These are phyloP conservation scores for Cotesia chilonis DNA, from an alignment of 1,140 invertebrate genomes.

Conservation along the genomic window DNA sequence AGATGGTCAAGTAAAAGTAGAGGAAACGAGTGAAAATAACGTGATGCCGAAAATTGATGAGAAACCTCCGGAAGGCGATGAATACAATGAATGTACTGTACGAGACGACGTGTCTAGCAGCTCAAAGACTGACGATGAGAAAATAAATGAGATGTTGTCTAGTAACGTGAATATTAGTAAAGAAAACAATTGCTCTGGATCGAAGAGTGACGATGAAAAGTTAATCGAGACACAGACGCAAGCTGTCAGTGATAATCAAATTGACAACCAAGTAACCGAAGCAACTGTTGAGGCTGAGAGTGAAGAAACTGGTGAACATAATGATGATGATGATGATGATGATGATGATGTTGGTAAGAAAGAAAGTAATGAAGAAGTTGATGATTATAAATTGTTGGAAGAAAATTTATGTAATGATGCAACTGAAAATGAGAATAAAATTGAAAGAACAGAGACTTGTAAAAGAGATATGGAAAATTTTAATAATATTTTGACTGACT, in stretches of 20 bases:
- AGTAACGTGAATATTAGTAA: constrained; percentile 30
- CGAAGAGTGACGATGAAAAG: constrained; percentile 53
- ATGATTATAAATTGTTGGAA: background rate
- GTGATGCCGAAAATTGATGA: background rate
- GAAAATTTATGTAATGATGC: constrained; percentile 1
- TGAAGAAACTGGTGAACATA: constrained; percentile 23
- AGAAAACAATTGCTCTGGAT: constrained; percentile 36
- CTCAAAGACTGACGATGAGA: constrained; percentile 57
- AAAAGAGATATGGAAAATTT: constrained; percentile 44
- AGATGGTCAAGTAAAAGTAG: background rate
- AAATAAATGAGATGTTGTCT: constrained; percentile 48
- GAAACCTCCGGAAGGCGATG: background rate
- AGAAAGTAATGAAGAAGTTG: background rate
- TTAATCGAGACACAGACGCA: constrained; percentile 45
- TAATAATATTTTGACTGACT: constrained; percentile 48
- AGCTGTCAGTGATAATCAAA: background rate
- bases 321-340: constrained; percentile 37
- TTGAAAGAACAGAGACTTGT: constrained; percentile 31
- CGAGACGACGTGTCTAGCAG: constrained; percentile 39
- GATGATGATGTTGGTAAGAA: background rate
- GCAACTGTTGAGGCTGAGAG: constrained; percentile 36
- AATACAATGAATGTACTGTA: background rate
- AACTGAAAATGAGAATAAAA: constrained; percentile 24
- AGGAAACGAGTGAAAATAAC: background rate
- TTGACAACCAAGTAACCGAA: constrained; percentile 18